Evolutionary conservation across 1,140 invertebrate genomes (phyloP).

Genomic region (Listronotus bonariensis): DNA sequence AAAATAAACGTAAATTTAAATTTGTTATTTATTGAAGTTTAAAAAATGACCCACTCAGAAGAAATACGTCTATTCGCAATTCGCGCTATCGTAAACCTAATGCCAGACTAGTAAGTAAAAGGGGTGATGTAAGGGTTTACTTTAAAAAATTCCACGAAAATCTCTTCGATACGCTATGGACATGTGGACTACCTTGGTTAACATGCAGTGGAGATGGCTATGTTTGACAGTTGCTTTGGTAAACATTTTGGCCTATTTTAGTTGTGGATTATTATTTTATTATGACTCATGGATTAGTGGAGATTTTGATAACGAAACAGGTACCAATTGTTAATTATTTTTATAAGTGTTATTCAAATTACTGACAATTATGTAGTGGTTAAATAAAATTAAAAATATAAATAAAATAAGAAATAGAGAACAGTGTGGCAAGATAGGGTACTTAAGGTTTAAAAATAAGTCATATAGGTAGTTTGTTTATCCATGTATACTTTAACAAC

Average conservation of each 20-base stretch:
- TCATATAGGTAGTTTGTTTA: too few species aligned
- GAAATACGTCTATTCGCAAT: constrained; percentile 12
- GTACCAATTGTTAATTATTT: neutral
- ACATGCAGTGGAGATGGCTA: constrained; percentile 43
- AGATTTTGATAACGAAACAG: constrained; percentile 35
- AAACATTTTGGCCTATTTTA: constrained; percentile 37
- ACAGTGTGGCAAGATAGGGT: too few species aligned
- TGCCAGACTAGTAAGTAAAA: constrained; percentile 36
- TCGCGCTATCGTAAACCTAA: constrained; percentile 10
- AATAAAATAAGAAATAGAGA: too few species aligned
- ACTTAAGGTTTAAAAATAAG: too few species aligned
- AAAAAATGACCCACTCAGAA: constrained; percentile 10
- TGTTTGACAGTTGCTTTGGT: constrained; percentile 29
- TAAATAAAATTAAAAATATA: too few species aligned
- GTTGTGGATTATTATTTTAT: constrained; percentile 35
- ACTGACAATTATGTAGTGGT: too few species aligned
- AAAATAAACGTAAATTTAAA: too few species aligned
- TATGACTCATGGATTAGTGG: constrained; percentile 43
- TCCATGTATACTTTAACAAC: too few species aligned
- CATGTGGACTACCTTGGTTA: constrained; percentile 40
- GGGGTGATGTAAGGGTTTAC: constrained; percentile 33
- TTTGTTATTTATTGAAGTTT: too few species aligned
- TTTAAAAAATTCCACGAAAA: constrained; percentile 40
- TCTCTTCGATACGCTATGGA: constrained; percentile 36
- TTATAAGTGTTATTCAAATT: too few species aligned